These are phyloP conservation scores for Casuarius casuarius DNA, from an alignment of 2,113 vertebrate species.

Conservation along the genomic window DNA sequence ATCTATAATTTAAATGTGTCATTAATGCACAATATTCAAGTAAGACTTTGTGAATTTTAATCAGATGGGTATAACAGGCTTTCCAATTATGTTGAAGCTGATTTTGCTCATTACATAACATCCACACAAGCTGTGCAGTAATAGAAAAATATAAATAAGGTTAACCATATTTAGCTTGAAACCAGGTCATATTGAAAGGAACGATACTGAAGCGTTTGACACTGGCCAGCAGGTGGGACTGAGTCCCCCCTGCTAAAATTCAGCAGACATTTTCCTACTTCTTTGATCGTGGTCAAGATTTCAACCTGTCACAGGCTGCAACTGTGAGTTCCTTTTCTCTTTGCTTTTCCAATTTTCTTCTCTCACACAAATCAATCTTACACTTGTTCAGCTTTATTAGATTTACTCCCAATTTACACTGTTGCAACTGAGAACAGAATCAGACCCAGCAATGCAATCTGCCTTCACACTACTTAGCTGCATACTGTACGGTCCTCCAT, in stretches of 20 bases:
- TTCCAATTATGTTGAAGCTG: background rate
- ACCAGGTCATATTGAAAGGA: background rate
- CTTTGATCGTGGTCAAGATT: background rate
- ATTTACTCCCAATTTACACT: background rate
- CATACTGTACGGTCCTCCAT: background rate
- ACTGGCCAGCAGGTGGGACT: background rate
- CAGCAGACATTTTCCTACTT: background rate
- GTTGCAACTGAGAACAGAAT: conserved; percentile 49
- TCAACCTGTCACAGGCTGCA: background rate
- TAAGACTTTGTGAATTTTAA: conserved; percentile 27
- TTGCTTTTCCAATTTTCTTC: background rate
- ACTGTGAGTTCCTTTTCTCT: background rate
- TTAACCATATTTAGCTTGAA: background rate
- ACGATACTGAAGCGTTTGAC: background rate
- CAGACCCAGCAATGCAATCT: conserved; percentile 34
- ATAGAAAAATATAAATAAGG: conserved; percentile 7
- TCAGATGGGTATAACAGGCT: background rate
- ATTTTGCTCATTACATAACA: background rate
- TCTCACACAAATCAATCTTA: background rate
- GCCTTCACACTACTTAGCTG: background rate
- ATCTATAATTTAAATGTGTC: conserved; percentile 7
- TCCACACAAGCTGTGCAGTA: background rate
- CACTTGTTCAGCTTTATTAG: background rate
- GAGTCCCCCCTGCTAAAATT: background rate
- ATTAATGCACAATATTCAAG: background rate